phyloP scores from a whole-genome alignment of 2,113 vertebrate genomes.

The Oxyura jamaicensis region DNA sequence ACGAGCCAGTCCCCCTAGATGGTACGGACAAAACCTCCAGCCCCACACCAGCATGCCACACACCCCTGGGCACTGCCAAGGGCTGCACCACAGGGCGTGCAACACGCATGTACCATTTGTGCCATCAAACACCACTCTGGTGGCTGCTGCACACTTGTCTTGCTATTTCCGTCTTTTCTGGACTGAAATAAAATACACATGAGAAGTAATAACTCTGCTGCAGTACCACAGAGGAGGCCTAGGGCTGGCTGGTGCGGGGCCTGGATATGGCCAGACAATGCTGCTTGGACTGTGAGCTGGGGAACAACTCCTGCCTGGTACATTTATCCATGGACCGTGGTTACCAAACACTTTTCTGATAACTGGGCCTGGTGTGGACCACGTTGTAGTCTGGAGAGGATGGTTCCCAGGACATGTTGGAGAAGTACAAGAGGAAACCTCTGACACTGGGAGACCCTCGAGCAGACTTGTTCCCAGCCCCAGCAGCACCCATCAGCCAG shows the following conservation, averaged over 20 bases:
- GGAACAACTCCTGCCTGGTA: not conserved
- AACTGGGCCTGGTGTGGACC: not conserved
- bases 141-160: not conserved
- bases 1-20: not conserved
- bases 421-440: not conserved
- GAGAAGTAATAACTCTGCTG: not conserved
- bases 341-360: not conserved
- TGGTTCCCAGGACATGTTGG: not conserved
- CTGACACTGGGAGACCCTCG: not conserved
- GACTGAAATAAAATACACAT: not conserved
- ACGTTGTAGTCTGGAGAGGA: not conserved
- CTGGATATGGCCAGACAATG: not conserved
- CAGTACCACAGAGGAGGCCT: not conserved
- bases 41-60: not conserved
- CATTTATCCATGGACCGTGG: not conserved
- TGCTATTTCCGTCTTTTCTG: not conserved
- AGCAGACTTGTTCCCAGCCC: not conserved
- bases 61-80: not conserved
- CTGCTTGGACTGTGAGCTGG: not conserved
- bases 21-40: not conserved
- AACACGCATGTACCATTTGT: not conserved
- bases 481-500: not conserved
- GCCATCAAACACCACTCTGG: not conserved
- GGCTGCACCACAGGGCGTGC: rapidly evolving
- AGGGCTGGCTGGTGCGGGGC: not conserved